A percentile compares a stretch with the other conserved stretches of the same genome.
These are phyloP conservation scores for Entomobrya proxima DNA, from an alignment of 2,888 invertebrate species.

Conservation along the genomic window DNA sequence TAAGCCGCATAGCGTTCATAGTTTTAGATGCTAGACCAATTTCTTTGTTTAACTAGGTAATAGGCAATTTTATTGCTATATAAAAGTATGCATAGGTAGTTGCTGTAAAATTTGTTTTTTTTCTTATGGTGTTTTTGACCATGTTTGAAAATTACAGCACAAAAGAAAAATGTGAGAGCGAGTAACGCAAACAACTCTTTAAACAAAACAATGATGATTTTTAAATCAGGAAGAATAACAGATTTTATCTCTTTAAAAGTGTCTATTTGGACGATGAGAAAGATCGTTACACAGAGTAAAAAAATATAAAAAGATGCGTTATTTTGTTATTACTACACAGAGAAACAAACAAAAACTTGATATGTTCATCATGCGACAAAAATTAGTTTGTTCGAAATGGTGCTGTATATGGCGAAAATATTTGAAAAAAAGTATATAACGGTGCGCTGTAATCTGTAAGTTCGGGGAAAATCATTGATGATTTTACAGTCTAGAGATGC, in stretches of 20 bases:
- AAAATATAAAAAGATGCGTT: conserved; percentile 43
- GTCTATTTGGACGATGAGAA: conserved; percentile 11
- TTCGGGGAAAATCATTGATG: conserved; percentile 41
- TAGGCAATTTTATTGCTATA: neutral
- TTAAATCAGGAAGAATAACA: conserved; percentile 32
- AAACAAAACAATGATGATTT: conserved; percentile 30
- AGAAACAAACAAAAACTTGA: conserved; percentile 27
- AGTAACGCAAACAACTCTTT: conserved; percentile 43
- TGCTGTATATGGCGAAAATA: conserved; percentile 51
- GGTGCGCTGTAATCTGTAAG: conserved; percentile 54
- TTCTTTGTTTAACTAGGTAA: neutral
- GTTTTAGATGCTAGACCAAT: too few species aligned
- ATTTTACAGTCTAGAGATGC: conserved; percentile 42
- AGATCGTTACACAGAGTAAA: conserved; percentile 19
- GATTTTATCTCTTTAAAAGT: conserved; percentile 33
- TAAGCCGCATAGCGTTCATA: too few species aligned
- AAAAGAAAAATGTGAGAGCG: conserved; percentile 38
- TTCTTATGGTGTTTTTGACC: conserved; percentile 24
- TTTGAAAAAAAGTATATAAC: conserved; percentile 52
- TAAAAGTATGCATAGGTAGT: neutral
- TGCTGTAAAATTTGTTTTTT: neutral
- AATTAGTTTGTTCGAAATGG: conserved; percentile 56
- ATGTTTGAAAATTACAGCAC: conserved; percentile 44
- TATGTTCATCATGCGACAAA: conserved; percentile 55
- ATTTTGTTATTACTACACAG: conserved; percentile 47